A percentile compares a stretch with the other conserved stretches of the same genome.
phyloP scores from a whole-genome alignment of 2,888 invertebrate genomes.

The Ditula angustiorana region DNA sequence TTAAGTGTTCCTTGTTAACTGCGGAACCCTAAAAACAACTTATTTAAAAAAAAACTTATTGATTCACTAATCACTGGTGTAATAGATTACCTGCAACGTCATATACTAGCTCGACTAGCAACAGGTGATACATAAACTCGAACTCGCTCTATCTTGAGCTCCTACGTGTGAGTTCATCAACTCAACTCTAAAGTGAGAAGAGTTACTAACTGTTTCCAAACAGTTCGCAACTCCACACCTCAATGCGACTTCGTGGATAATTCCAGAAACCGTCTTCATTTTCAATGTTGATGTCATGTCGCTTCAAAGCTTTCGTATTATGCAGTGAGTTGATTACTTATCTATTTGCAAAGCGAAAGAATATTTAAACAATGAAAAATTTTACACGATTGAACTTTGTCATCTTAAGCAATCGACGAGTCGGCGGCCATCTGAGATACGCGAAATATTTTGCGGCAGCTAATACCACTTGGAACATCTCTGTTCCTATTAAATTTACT shows the following conservation, averaged over 20 bases:
- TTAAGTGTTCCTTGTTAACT: too few species aligned
- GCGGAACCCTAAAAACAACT: too few species aligned
- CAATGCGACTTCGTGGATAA: background rate
- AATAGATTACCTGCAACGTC: too few species aligned
- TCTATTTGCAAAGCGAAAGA: too few species aligned
- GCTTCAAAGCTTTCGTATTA: background rate
- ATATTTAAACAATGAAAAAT: background rate
- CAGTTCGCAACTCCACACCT: slow-evolving; percentile 10
- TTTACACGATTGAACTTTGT: background rate
- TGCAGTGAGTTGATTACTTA: too few species aligned
- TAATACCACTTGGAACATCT: background rate
- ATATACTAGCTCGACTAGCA: background rate
- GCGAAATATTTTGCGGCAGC: background rate
- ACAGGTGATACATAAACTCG: slow-evolving; percentile 27
- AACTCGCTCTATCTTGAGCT: slow-evolving; percentile 14
- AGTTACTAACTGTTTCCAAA: slow-evolving; percentile 18
- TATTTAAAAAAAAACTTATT: too few species aligned
- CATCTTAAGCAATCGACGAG: background rate
- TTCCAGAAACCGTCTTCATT: background rate
- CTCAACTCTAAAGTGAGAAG: slow-evolving; percentile 5
- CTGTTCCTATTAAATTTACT: background rate
- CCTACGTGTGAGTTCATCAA: slow-evolving; percentile 19
- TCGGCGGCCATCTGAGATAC: background rate
- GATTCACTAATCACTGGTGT: too few species aligned
- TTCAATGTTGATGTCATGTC: background rate